phyloP scores from a whole-genome alignment of 2,113 vertebrate species.

The Stigmatopora nigra region DNA sequence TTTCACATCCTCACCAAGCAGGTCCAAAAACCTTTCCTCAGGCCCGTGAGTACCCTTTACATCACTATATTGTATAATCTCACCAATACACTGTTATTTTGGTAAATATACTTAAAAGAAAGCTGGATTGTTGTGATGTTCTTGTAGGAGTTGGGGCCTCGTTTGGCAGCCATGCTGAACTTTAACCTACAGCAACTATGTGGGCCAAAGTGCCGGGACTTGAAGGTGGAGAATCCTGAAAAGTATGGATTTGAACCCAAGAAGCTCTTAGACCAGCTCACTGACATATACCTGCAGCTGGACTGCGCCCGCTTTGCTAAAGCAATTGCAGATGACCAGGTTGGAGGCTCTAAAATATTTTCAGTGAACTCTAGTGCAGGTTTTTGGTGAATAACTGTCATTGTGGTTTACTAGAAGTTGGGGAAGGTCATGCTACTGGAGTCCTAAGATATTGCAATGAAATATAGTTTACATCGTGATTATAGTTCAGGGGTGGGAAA shows the following conservation, averaged over 20 bases:
- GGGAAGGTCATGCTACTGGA: not conserved
- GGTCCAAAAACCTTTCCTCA: slow-evolving; percentile 98
- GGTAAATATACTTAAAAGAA: not conserved
- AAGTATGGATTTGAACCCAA: slow-evolving; percentile 99
- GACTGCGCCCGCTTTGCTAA: slow-evolving; percentile 96
- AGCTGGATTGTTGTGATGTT: not conserved
- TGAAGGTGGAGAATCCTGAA: slow-evolving; percentile 98
- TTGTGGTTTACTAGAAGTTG: no score
- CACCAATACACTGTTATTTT: not conserved
- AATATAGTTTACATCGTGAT: no score
- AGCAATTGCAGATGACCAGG: slow-evolving; percentile 97
- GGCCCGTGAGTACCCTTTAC: slow-evolving; percentile 80
- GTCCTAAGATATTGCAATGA: no score
- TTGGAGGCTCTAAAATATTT: slow-evolving; percentile 49
- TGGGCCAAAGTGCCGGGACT: slow-evolving; percentile 95
- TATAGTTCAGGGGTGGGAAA: no score
- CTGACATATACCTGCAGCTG: slow-evolving; percentile 94
- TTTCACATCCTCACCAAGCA: slow-evolving; percentile 99
- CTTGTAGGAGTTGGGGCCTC: slow-evolving; percentile 88
- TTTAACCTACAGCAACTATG: slow-evolving; percentile 98
- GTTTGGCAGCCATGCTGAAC: slow-evolving; percentile 96
- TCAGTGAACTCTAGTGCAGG: not conserved
- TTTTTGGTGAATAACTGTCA: not conserved
- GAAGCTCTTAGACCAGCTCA: slow-evolving; percentile 97
- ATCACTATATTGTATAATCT: not conserved